Evolutionary conservation across 2,113 vertebrate genomes (phyloP).

Genomic region (Mystacornis crossleyi): DNA sequence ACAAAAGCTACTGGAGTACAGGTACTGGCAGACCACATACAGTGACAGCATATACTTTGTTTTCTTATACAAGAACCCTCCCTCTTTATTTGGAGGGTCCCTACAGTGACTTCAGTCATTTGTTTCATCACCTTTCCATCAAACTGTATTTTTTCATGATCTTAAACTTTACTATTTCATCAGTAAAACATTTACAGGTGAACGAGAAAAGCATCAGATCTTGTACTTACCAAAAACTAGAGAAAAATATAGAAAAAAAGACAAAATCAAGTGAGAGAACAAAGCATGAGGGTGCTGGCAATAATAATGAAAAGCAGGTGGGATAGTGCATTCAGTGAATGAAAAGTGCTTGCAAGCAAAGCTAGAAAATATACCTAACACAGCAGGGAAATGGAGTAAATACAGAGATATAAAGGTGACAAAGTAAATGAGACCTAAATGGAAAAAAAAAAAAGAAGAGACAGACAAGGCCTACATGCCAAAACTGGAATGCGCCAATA

Average conservation of each 20-base stretch:
- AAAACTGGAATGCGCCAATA: background rate
- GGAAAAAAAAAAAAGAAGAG: background rate
- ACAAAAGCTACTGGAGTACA: background rate
- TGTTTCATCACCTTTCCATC: background rate
- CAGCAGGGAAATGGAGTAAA: background rate
- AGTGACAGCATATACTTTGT: background rate
- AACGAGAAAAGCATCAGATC: background rate
- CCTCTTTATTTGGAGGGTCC: background rate
- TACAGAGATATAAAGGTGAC: background rate
- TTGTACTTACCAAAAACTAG: background rate
- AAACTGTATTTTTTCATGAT: background rate
- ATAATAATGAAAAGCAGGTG: background rate
- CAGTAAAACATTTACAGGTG: background rate
- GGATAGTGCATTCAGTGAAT: background rate
- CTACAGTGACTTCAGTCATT: background rate
- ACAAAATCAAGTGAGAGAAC: background rate
- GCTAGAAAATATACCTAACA: background rate
- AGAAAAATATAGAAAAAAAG: background rate
- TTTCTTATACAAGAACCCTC: background rate
- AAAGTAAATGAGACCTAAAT: background rate
- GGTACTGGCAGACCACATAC: background rate
- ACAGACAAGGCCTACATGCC: background rate
- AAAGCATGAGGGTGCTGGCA: background rate
- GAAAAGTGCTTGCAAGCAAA: background rate
- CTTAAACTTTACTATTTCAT: background rate